A percentile compares a stretch with the other conserved stretches of the same genome.
Evolutionary conservation across 1,140 invertebrate species (phyloP).

Genomic region (Drosophila parabipectinata): DNA sequence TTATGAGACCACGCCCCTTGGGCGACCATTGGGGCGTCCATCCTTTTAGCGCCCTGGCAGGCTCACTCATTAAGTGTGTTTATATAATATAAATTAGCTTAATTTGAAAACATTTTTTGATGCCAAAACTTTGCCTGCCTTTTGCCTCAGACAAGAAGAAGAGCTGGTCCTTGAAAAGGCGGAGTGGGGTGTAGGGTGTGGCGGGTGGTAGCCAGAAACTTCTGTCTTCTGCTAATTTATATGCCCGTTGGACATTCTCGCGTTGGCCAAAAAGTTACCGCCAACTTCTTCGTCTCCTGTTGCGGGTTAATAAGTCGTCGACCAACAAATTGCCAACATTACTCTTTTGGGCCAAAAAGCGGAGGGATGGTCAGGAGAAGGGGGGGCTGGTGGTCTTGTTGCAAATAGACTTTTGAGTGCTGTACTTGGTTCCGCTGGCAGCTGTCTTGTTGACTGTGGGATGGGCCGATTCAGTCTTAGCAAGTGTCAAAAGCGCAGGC

Average conservation of each 20-base stretch:
- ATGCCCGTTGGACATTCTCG: conserved; percentile 79
- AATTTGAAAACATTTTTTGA: conserved; percentile 82
- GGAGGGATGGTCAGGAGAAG: neutral
- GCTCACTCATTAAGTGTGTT: conserved; percentile 75
- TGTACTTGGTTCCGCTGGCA: conserved; percentile 63
- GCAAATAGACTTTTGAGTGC: conserved; percentile 79
- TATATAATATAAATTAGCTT: conserved; percentile 82
- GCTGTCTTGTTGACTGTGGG: conserved; percentile 64
- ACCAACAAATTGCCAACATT: conserved; percentile 80
- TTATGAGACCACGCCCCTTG: conserved; percentile 22
- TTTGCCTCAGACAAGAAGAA: conserved; percentile 11
- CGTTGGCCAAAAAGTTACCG: conserved; percentile 75
- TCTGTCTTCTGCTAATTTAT: conserved; percentile 73
- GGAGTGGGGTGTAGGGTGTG: too few species aligned
- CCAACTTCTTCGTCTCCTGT: conserved; percentile 64
- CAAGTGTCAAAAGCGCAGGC: conserved; percentile 80
- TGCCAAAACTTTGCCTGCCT: conserved; percentile 75
- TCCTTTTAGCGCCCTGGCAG: conserved; percentile 1
- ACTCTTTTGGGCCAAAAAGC: conserved; percentile 50
- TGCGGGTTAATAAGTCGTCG: conserved; percentile 78
- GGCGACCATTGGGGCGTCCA: neutral
- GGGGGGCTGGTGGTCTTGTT: conserved; percentile 24
- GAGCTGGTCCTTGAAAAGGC: neutral
- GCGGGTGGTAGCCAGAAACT: conserved; percentile 13
- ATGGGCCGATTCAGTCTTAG: conserved; percentile 52